Percentiles rank a stretch among this genome's conserved stretches.
These are phyloP conservation scores for Anas platyrhynchos DNA, from an alignment of 2,113 vertebrate species.

Conservation along the genomic window DNA sequence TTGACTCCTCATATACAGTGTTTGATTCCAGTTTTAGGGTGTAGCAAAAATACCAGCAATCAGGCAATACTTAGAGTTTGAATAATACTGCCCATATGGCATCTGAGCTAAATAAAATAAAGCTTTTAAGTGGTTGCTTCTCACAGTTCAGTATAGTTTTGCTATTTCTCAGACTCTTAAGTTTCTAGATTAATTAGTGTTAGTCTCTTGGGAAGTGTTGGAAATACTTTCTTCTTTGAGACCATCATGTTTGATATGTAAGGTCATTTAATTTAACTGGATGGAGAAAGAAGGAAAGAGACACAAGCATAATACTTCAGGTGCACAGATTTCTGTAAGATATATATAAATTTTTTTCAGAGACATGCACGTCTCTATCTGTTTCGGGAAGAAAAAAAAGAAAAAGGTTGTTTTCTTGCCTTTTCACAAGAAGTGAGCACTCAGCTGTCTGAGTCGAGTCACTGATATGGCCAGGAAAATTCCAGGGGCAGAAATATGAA, in stretches of 20 bases:
- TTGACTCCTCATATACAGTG: not conserved
- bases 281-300: not conserved
- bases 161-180: not conserved
- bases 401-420: not conserved
- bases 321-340: not conserved
- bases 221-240: not conserved
- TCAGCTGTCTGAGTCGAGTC: not conserved
- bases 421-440: not conserved
- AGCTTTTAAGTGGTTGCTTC: not conserved
- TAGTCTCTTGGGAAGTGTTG: not conserved
- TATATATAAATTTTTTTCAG: not conserved
- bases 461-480: not conserved
- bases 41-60: not conserved
- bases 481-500: not conserved
- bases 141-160: not conserved
- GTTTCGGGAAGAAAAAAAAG: not conserved
- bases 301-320: not conserved
- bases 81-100: not conserved
- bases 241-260: not conserved
- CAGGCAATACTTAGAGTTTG: not conserved
- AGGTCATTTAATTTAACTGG: not conserved
- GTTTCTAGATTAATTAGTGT: not conserved
- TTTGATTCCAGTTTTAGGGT: not conserved
- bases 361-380: not conserved
- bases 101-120: not conserved